Base-by-base conservation (phyloP, 2,888 invertebrate species). In the Nezara viridula region DNA sequence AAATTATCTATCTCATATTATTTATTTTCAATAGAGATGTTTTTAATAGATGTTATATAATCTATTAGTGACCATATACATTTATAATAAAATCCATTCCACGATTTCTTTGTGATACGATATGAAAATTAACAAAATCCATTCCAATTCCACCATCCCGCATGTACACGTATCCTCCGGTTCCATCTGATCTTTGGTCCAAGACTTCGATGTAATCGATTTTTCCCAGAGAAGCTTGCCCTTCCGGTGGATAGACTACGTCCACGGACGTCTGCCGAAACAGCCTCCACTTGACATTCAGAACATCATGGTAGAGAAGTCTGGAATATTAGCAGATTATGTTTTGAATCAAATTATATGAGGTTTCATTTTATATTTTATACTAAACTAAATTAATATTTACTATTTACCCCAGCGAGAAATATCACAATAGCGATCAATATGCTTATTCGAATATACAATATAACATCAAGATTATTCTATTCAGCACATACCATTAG, bases 261-360 rank as follows among this genome's bases (percentile, higher is more conserved):
- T 87, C 87, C 12, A 60, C 21, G 24, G n/a, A 52, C 24, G 66
- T 32, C 90, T 89, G 66, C 81, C 66, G 47, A 89, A 88, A 88
- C 60, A 86, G 73, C 90, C 60, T 86, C n/a, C 24, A 52, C 14
- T 86, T 89, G 10, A n/a, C 16, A 0, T 10, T 32, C 4, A 86
- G 14, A 52, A 52, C 19, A n/a, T 86, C 86, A 9, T 52, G 50
- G 86, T 37, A 86, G 9, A 86, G 16, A 40, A 86, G 21, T 16
- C 86, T 86, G 37, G 24, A 88, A 88, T 44, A 7, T 19, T n/a
- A 81, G 14, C 5, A 44, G 9, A 37, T 73, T 73, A 73, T 5
- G 19, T 73, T 9, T 19, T 12, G 2, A 21, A 49, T 49, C 14
- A 14, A 49, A 14, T 49, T 49, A 49, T 49, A 14, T 14, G 14